Base-by-base conservation (phyloP, 2,797 vertebrate genomes). In the Taenioides sp. region DNA sequence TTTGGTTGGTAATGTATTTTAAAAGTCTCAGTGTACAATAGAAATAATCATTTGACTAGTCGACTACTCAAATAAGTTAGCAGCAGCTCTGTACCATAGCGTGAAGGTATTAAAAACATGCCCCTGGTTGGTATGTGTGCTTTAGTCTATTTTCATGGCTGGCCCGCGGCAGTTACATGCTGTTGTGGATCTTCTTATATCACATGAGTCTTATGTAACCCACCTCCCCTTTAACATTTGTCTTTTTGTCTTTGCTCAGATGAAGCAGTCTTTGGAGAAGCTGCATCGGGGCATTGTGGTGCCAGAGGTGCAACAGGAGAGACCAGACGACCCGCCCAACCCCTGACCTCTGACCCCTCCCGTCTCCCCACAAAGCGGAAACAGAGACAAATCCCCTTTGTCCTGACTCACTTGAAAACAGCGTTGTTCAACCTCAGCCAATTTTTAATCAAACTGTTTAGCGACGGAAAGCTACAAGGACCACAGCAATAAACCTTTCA, bases 241-340 rank as follows among this genome's bases (percentile, higher is more conserved):
- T 20, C 0, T 0, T 49, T 68, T 18, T 74, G 52, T 58, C 25
- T 1, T 18, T 0, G 61, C 49, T 0, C 90, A 97, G 96, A 96
- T 97, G 96, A 96, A 96, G 75, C 92, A 95, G 80, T 96, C 96
- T 0, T 87, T 97, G 73, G 95, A 96, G 84, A 97, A 96, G 85
- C 92, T 97, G 27, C 95, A 96, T 76, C 94, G 83, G 71, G 95
- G 96, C 57, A 95, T 97, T 37, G 77, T 91, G 3, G 75, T 95
- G 72, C 90, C 93, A 0, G 95, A 96, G 62, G 91, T 82, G 50
- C 90, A 91, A 62, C 86, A 84, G 76, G 87, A 92, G 10, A 61
- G 82, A 9, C n/a, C 84, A 0, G 73, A 81, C 5, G 89, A 93
- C 18, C 59, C 59, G 25, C 0, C 28, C 7, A 28, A 61, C 59